These are phyloP conservation scores for Colletes gigas DNA, from an alignment of 1,140 invertebrate genomes.

Conservation along the genomic window DNA sequence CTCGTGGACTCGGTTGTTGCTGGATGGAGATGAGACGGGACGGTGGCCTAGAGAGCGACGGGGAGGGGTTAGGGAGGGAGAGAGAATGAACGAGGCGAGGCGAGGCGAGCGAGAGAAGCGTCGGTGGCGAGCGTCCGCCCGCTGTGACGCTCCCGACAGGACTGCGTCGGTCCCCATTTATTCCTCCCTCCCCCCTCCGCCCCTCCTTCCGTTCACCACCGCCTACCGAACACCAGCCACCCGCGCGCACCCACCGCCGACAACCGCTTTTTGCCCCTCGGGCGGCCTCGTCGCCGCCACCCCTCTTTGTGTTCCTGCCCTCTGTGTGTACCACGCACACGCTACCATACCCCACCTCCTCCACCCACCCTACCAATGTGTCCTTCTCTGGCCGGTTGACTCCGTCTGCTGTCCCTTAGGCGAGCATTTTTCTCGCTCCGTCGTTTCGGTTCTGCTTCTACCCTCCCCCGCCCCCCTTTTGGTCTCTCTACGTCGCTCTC, in stretches of 20 bases:
- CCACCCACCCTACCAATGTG: conserved; percentile 37
- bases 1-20: conserved; percentile 40
- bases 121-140: conserved; percentile 73
- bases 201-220: conserved; percentile 45
- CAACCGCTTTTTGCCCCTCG: conserved; percentile 20
- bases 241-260: conserved; percentile 27
- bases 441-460: neutral
- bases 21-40: conserved; percentile 41
- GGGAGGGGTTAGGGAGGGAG: conserved; percentile 28
- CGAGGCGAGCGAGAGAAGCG: conserved; percentile 61
- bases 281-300: conserved; percentile 41
- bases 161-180: conserved; percentile 76
- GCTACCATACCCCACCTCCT: conserved; percentile 8
- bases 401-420: neutral
- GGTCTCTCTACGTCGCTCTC: neutral
- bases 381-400: neutral
- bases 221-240: conserved; percentile 49
- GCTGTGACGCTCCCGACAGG: conserved; percentile 78
- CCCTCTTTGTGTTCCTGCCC: conserved; percentile 53
- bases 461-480: no score
- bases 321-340: conserved; percentile 36
- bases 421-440: neutral
- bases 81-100: conserved; percentile 54
- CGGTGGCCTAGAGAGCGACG: conserved; percentile 3
- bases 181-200: conserved; percentile 61